Percentiles rank a stretch among this genome's conserved stretches.
phyloP scores from a whole-genome alignment of 2,797 vertebrate genomes.

The Brachymystax lenok region DNA sequence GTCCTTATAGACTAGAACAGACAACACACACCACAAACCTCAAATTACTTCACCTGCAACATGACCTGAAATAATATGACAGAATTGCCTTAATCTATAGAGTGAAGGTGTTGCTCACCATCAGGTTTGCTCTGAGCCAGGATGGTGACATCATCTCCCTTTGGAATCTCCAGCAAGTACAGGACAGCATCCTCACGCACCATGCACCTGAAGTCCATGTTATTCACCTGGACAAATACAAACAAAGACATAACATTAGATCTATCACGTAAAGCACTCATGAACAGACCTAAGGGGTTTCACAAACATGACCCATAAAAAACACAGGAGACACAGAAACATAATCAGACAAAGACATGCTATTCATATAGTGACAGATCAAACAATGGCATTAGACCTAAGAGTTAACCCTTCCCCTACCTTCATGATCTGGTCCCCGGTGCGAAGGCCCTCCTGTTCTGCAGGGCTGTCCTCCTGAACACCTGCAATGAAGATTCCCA shows the following conservation, averaged over 20 bases:
- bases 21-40: background rate
- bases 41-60: background rate
- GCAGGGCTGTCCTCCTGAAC: constrained; percentile 95
- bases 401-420: constrained; percentile 61
- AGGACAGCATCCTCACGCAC: constrained; percentile 95
- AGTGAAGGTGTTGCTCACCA: constrained; percentile 70
- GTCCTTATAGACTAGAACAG: constrained; percentile 88
- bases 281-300: too few species aligned
- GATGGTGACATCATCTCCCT: constrained; percentile 92
- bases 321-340: too few species aligned
- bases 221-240: constrained; percentile 82
- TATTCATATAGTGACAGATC: too few species aligned
- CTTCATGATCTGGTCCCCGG: constrained; percentile 96
- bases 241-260: too few species aligned
- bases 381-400: too few species aligned
- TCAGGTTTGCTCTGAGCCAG: constrained; percentile 94
- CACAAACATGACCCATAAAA: too few species aligned
- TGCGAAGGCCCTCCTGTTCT: constrained; percentile 86
- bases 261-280: too few species aligned
- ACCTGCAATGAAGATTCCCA: constrained; percentile 95
- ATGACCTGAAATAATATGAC: background rate
- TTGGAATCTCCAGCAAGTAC: constrained; percentile 92
- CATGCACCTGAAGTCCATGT: constrained; percentile 91
- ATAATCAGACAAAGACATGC: too few species aligned
- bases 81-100: background rate